Conservation (phyloP, 2,797 vertebrate genomes). For the Darevskia mixta region DNA sequence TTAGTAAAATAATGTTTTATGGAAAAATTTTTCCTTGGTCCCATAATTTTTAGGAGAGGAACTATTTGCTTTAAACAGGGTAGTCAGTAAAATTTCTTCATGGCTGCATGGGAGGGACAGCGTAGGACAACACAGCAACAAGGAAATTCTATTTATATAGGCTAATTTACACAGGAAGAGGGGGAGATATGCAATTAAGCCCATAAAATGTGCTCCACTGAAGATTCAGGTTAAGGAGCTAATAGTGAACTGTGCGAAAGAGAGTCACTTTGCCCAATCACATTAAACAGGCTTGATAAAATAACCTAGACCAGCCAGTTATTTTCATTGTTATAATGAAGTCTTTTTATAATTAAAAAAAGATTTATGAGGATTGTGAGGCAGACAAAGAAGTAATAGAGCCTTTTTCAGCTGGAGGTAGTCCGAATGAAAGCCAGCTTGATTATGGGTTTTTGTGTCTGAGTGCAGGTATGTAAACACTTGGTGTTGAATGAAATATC, state of each 20-base stretch:
- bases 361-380: constrained; percentile 39
- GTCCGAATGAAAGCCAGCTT: background rate
- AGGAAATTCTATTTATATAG: constrained; percentile 62
- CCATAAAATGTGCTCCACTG: constrained; percentile 72
- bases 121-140: constrained; percentile 52
- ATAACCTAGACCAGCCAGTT: constrained; percentile 66
- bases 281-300: constrained; percentile 68
- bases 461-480: background rate
- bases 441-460: background rate
- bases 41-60: constrained; percentile 21
- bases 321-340: constrained; percentile 64
- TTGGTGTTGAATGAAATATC: background rate
- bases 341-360: constrained; percentile 61
- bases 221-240: constrained; percentile 74
- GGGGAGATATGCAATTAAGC: constrained; percentile 62
- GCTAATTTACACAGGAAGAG: constrained; percentile 61
- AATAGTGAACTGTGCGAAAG: constrained; percentile 67
- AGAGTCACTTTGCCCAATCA: constrained; percentile 62
- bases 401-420: background rate
- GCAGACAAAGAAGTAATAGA: background rate
- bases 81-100: constrained; percentile 4
- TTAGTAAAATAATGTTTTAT: constrained; percentile 4
- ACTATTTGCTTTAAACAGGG: constrained; percentile 4
- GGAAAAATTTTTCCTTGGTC: constrained; percentile 41
- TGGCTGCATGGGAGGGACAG: constrained; percentile 15